A percentile compares a stretch with the other conserved stretches of the same genome.
Conservation (phyloP, 2,888 invertebrate genomes). For the Gymnocheta viridis region DNA sequence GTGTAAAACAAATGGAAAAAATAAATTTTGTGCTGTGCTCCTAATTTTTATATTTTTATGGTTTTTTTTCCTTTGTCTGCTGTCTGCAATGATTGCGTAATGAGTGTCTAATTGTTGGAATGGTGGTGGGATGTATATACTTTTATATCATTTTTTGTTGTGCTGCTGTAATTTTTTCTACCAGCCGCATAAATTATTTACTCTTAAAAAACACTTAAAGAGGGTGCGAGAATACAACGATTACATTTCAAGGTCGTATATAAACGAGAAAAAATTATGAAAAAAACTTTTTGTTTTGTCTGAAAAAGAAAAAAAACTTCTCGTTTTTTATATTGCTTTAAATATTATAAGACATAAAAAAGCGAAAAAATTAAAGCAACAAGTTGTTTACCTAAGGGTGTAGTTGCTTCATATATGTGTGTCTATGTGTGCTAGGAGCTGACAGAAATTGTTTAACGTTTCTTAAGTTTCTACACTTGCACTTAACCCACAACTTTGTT, state of each 20-base stretch:
- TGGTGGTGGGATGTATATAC: slow-evolving; percentile 50
- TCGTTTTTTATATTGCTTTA: slow-evolving; percentile 53
- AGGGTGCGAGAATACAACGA: slow-evolving; percentile 57
- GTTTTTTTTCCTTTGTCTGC: slow-evolving; percentile 72
- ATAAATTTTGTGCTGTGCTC: slow-evolving; percentile 36
- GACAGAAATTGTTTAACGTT: slow-evolving; percentile 1
- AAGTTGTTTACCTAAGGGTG: slow-evolving; percentile 62
- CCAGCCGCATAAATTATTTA: slow-evolving; percentile 69
- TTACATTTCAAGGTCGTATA: slow-evolving; percentile 72
- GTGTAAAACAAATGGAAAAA: slow-evolving; percentile 13
- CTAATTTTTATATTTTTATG: slow-evolving; percentile 49
- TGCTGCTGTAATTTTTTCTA: slow-evolving; percentile 49
- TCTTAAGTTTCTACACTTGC: slow-evolving; percentile 2
- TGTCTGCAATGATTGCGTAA: slow-evolving; percentile 80
- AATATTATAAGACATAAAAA: slow-evolving; percentile 43
- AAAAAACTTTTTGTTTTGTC: slow-evolving; percentile 69
- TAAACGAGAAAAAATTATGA: slow-evolving; percentile 68
- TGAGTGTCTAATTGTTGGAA: slow-evolving; percentile 80
- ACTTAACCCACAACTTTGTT: too few species aligned
- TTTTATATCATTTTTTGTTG: slow-evolving; percentile 33
- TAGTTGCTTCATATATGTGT: slow-evolving; percentile 3
- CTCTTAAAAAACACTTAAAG: slow-evolving; percentile 63
- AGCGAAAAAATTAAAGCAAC: slow-evolving; percentile 54
- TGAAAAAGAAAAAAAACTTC: slow-evolving; percentile 50
- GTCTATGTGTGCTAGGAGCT: background rate